These are phyloP conservation scores for Tenthredo amoena DNA, from an alignment of 2,888 invertebrate species.

Conservation along the genomic window DNA sequence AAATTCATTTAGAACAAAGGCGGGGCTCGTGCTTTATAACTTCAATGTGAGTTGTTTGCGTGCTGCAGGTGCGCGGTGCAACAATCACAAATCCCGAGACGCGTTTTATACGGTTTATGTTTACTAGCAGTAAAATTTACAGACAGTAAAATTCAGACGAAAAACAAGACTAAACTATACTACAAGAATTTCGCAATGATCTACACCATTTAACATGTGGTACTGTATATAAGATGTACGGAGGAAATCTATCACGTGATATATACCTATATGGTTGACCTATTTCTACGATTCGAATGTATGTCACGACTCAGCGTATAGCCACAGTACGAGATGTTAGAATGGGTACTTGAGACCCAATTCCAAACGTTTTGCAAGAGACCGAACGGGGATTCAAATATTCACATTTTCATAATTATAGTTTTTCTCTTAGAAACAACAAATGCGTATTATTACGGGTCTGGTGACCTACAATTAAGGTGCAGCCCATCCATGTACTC, in stretches of 20 bases:
- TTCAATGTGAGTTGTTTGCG: conserved; percentile 30
- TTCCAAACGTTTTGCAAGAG: not conserved
- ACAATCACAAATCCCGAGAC: conserved; percentile 22
- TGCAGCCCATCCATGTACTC: conserved; percentile 8
- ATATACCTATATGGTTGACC: conserved; percentile 8
- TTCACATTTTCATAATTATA: not conserved
- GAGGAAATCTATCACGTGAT: conserved; percentile 7
- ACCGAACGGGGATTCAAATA: not conserved
- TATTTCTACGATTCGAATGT: conserved; percentile 27
- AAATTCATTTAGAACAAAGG: conserved; percentile 40
- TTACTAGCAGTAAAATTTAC: not conserved
- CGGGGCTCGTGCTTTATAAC: conserved; percentile 26
- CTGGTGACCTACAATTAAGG: conserved; percentile 38
- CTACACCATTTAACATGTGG: not conserved
- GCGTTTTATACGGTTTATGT: not conserved
- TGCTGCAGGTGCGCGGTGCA: conserved; percentile 43
- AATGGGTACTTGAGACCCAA: not conserved
- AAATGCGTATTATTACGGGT: conserved; percentile 19
- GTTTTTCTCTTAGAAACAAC: not conserved
- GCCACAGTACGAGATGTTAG: not conserved
- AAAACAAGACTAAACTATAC: not conserved
- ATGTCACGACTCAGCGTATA: not conserved
- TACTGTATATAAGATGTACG: not conserved
- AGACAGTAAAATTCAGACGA: not conserved
- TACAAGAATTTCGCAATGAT: not conserved